Percentiles rank a stretch among this genome's conserved stretches.
These are phyloP conservation scores for Leuctra nigra DNA, from an alignment of 2,888 invertebrate genomes.

Conservation along the genomic window DNA sequence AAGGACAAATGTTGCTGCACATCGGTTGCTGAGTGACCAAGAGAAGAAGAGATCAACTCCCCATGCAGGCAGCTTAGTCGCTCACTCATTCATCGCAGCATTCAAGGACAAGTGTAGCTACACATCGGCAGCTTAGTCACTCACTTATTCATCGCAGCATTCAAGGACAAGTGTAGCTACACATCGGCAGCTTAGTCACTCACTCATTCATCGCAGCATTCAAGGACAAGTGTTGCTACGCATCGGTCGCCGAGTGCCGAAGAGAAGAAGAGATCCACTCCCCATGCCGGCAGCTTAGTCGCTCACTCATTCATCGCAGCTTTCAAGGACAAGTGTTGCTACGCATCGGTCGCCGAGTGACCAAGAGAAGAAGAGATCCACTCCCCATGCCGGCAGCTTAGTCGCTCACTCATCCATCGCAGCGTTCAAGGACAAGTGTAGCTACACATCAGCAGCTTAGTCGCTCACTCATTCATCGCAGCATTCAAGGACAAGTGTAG, in stretches of 20 bases:
- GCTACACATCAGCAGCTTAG: too few relatives aligned
- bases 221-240: constrained; percentile 64
- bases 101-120: too few relatives aligned
- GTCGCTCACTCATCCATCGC: too few relatives aligned
- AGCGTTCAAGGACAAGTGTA: too few relatives aligned
- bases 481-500: too few relatives aligned
- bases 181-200: not conserved
- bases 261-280: constrained; percentile 18
- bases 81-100: too few relatives aligned
- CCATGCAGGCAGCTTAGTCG: too few relatives aligned
- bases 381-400: not conserved
- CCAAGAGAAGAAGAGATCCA: constrained; percentile 23
- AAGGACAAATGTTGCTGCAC: too few relatives aligned
- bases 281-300: not conserved
- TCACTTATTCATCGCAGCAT: too few relatives aligned
- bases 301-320: not conserved
- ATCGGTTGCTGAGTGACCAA: constrained; percentile 48
- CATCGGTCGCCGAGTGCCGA: constrained; percentile 48
- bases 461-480: too few relatives aligned
- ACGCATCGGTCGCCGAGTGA: constrained; percentile 52
- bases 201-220: not conserved
- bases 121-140: too few relatives aligned
- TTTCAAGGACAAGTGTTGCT: constrained; percentile 60
- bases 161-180: too few relatives aligned
- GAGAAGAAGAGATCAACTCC: constrained; percentile 16